Conservation (phyloP, 2,888 invertebrate species). For the Nycteola revayana region DNA sequence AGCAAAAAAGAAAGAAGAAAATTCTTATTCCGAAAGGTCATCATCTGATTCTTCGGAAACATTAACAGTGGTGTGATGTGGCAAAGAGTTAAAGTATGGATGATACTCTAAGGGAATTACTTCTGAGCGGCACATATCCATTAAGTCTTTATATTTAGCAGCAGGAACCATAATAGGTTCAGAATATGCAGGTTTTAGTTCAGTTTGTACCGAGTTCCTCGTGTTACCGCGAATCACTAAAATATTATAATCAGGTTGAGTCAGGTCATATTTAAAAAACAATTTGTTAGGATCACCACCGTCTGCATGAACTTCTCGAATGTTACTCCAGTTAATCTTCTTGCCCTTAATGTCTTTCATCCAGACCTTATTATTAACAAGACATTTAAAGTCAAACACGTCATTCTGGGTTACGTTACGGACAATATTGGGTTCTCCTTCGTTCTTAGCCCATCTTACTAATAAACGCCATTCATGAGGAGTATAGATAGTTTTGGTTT, state of each 20-base stretch:
- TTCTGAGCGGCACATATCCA: slow-evolving; percentile 8
- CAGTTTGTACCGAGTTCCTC: slow-evolving; percentile 10
- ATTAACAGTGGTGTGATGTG: slow-evolving; percentile 10
- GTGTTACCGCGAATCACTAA: slow-evolving; percentile 10
- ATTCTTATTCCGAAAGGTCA: slow-evolving; percentile 3
- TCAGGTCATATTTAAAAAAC: slow-evolving; percentile 11
- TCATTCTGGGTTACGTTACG: slow-evolving; percentile 11
- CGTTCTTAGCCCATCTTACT: slow-evolving; percentile 18
- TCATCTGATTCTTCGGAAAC: slow-evolving; percentile 9
- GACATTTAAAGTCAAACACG: slow-evolving; percentile 20
- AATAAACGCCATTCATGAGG: slow-evolving; percentile 17
- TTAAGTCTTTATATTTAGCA: slow-evolving; percentile 7
- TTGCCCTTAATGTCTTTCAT: slow-evolving; percentile 11
- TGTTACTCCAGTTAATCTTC: slow-evolving; percentile 13
- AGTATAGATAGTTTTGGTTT: slow-evolving; percentile 8
- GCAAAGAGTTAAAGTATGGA: slow-evolving; percentile 4
- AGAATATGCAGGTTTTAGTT: slow-evolving; percentile 12
- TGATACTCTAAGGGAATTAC: slow-evolving; percentile 8
- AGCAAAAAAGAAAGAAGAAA: slow-evolving; percentile 2
- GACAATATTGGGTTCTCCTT: slow-evolving; percentile 20
- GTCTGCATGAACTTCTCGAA: slow-evolving; percentile 20
- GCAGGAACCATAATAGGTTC: slow-evolving; percentile 5
- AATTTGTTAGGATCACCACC: slow-evolving; percentile 19
- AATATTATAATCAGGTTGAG: slow-evolving; percentile 12
- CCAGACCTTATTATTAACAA: slow-evolving; percentile 19